Evolutionary conservation across 2,888 invertebrate species (phyloP), one percentile per base, ranked within the genome.

Genomic region (Callosobruchus maculatus): DNA sequence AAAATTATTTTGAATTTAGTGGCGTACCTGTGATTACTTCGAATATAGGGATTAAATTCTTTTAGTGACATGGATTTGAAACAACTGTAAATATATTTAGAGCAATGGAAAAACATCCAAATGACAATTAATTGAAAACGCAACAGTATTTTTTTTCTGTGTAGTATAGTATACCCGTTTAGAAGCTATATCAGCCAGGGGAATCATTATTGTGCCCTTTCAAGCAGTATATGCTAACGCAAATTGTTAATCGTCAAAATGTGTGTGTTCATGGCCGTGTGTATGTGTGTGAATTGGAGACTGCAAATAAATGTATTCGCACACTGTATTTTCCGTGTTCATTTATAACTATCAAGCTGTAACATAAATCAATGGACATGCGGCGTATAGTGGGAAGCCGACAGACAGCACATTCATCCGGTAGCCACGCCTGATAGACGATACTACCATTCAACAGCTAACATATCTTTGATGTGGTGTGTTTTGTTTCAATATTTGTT

Each of bases 331-430:
- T 74, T 76, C 74, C 73, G 77, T 78, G 77, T 78, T 78, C 78
- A 78, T 78, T 78, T 76, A 74, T 77, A 72, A 74, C 75, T 74
- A 78, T 78, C 77, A 75, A 75, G 76, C 74, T 74, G 74, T 74
- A 73, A 70, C 75, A 78, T 78, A 78, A 78, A 78, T 78, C 78
- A 77, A 75, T 72, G 31, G 77, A 78, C 77, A 77, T 49, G 49
- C 49, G 13, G 49, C 49, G 49, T 13, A 49, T 49, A 49, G 49
- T 49, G 49, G 13, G 13, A 18, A 1, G 49, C 3, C 9, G 49
- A 13, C 13, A 1, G 49, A 13, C 13, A 1, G 49, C 13, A 49
- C 13, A 49, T 49, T 49, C 49, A 49, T 49, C 49, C 49, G 49
- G 49, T 9, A 30, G 9, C 4, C 30, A 30, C 30, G 30, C 4